Evolutionary conservation across 2,888 invertebrate species (phyloP).

Genomic region (Apamea epomidion): DNA sequence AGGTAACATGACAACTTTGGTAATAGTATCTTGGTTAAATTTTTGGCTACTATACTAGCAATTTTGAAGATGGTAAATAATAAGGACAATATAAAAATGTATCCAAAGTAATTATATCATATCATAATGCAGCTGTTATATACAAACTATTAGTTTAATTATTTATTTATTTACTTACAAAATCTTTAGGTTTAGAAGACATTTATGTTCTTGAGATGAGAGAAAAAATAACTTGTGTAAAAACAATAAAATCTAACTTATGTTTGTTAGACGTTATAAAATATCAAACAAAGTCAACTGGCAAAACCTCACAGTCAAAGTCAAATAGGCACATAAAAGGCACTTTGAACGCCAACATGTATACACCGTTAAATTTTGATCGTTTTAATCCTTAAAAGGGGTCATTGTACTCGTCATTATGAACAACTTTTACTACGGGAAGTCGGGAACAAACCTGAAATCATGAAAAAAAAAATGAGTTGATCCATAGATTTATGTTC

Average conservation of each 20-base stretch:
- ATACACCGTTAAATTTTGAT: no score
- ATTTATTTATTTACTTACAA: constrained; percentile 25
- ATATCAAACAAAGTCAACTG: not conserved
- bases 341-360: no score
- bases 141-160: constrained; percentile 31
- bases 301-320: not conserved
- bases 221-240: not conserved
- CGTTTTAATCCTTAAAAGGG: no score
- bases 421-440: no score
- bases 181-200: constrained; percentile 15
- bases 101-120: constrained; percentile 49
- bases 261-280: not conserved
- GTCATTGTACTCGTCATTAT: no score
- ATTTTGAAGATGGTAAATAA: not conserved
- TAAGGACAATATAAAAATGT: constrained; percentile 36
- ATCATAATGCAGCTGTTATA: constrained; percentile 34
- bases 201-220: constrained; percentile 10
- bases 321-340: no score
- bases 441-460: no score
- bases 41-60: not conserved
- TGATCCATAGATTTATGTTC: no score
- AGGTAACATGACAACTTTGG: not conserved
- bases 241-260: not conserved
- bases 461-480: no score
- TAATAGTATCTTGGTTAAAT: not conserved